Evolutionary conservation across 2,113 vertebrate species (phyloP), one percentile per base, ranked within the genome.

Genomic region (Odobenus rosmarus): DNA sequence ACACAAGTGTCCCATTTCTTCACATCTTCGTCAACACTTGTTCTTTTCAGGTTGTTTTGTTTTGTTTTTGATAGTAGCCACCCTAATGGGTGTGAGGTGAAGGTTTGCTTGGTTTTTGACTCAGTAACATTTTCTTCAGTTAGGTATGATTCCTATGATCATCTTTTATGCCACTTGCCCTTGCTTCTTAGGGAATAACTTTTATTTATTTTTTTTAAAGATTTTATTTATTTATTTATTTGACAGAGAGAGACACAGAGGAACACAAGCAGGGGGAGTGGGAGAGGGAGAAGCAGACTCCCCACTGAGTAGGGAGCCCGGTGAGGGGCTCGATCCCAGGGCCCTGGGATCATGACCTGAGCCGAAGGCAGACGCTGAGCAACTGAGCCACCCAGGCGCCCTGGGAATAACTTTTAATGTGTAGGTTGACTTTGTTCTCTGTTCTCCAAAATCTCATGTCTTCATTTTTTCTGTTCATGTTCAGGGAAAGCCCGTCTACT

Each of bases 11-110:
- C 83, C 55, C 5, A 6, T 53, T n/a, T 46, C 72, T 79, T 39
- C 61, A 7, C 26, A 15, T 33, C 51, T n/a, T 57, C 0, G 0
- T 42, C 21, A 16, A 26, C 28, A 5, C 51, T 11, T 10, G 4
- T 14, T 42, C 28, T 46, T 77, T 67, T 80, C 61, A 69, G 92
- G 8, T 67, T 28, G 4, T 13, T 64, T 23, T 23, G 33, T 42
- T 19, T 4, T 14, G 2, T 36, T 53, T 53, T 77, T 14, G 33
- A 6, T 15, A 18, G 11, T 21, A 31, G 39, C 42, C 18, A 7
- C 61, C 10, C 24, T 72, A 72, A 18, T 24, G 24, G 9, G 39
- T 31, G 24, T 18, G 39, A 36, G 28, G 24, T 18, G 74, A 77
- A 77, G n/a, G 36, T 21, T n/a, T 31, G 16, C n/a, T 91, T 55